phyloP scores from a whole-genome alignment of 2,888 invertebrate genomes.

The Dryomyza anilis region DNA sequence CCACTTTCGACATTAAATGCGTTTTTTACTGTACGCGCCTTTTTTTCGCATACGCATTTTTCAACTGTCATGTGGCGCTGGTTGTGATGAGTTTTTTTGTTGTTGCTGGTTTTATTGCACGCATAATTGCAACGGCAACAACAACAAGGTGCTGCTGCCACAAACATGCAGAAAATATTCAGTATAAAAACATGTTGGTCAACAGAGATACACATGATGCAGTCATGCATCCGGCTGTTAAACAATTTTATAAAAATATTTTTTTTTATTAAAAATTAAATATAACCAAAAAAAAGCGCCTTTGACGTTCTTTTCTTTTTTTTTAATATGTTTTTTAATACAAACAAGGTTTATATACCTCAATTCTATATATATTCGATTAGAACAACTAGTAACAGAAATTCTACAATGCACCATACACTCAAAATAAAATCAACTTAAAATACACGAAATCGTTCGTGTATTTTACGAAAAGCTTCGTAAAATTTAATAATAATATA shows the following conservation, averaged over 20 bases:
- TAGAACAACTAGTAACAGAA: too few species aligned
- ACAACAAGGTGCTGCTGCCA: not conserved
- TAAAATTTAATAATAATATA: too few species aligned
- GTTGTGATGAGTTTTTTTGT: not conserved
- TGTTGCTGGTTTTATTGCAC: conserved; percentile 11
- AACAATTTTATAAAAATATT: not conserved
- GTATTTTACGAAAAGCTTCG: too few species aligned
- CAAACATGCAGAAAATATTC: not conserved
- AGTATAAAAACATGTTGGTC: not conserved
- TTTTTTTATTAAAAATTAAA: not conserved
- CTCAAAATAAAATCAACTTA: too few species aligned
- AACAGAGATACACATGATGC: not conserved
- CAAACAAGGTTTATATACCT: too few species aligned
- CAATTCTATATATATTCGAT: too few species aligned
- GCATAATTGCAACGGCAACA: conserved; percentile 15
- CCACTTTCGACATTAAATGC: too few species aligned
- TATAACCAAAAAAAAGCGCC: not conserved
- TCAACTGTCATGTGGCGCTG: not conserved
- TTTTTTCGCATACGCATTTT: not conserved
- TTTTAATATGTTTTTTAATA: too few species aligned
- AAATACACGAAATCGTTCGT: too few species aligned
- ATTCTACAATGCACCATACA: too few species aligned
- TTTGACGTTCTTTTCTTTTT: too few species aligned
- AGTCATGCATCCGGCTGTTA: not conserved
- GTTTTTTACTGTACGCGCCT: too few species aligned